These are phyloP conservation scores for Oxycera nigricornis DNA, from an alignment of 2,888 invertebrate genomes.

Conservation along the genomic window DNA sequence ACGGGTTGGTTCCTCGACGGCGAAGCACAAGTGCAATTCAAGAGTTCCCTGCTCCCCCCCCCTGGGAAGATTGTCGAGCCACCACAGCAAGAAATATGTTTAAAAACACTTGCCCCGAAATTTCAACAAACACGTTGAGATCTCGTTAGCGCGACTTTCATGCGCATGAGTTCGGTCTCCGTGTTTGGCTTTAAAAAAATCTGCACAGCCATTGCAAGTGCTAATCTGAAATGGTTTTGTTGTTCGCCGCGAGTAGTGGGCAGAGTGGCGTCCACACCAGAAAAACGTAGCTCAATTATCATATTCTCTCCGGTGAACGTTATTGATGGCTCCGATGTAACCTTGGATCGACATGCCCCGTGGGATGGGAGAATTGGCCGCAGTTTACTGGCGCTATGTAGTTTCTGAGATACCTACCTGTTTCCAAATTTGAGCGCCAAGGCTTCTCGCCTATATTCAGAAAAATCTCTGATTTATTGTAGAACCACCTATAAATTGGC, in stretches of 20 bases:
- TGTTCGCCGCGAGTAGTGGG: conserved; percentile 4
- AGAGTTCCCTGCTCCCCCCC: too few species aligned
- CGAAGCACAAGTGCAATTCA: background rate
- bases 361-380: background rate
- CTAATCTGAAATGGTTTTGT: conserved; percentile 14
- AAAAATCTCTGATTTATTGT: too few species aligned
- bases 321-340: background rate
- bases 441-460: too few species aligned
- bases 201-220: background rate
- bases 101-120: background rate
- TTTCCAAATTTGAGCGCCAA: too few species aligned
- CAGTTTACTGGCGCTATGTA: too few species aligned
- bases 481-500: too few species aligned
- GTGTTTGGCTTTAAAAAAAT: background rate
- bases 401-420: too few species aligned
- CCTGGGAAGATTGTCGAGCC: too few species aligned
- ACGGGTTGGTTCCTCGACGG: too few species aligned
- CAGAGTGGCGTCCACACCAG: background rate
- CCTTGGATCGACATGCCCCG: background rate
- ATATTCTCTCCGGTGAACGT: background rate
- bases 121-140: background rate
- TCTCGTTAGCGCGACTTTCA: background rate
- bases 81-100: too few species aligned
- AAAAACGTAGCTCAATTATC: background rate
- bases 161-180: background rate